Base-by-base conservation (phyloP, 2,797 vertebrate genomes). In the Gallirallus australis region DNA sequence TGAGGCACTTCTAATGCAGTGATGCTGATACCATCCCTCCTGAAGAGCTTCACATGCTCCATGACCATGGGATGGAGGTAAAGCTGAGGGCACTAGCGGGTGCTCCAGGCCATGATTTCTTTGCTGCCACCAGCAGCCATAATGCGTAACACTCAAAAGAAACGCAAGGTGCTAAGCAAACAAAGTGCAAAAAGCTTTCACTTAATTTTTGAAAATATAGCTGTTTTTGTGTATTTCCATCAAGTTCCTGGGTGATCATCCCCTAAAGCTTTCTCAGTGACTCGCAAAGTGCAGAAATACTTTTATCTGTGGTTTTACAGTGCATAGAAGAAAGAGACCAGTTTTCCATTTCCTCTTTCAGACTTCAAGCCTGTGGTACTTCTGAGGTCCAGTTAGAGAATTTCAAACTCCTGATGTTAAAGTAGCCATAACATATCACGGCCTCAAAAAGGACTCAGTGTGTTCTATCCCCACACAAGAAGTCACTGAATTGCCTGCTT, bases 131-230 rank as follows among this genome's bases (percentile, higher is more conserved):
- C 21, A 71, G 73, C 35, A 90, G 59, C 25, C 42, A 60, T 35
- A 60, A 48, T 6, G 15, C 15, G 11, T 35, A 78, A 82, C 15
- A 48, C 12, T 42, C 47, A 77, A 54, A 83, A 86, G 27, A 93
- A 94, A 86, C 40, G 15, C 66, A 93, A 95, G 15, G 80, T 91
- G 78, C 82, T 61, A 79, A 86, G 37, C 53, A 91, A 89, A 89
- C 5, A 76, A 88, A 95, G 82, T 94, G 80, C 90, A 88, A 91
- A 91, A 81, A 65, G 24, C 3, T 90, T 91, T 86, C 53, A 65
- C 15, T 60, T 66, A 35, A 30, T 73, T 66, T 54, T 71, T 86
- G 53, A 70, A 93, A 86, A 82, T 37, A 45, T 16, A 54, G 14
- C n/a, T 13, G 16, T 2, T 3, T 83, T 72, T 64, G 31, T 69